Conservation (phyloP, 2,888 invertebrate genomes). For the Arge pagana region DNA sequence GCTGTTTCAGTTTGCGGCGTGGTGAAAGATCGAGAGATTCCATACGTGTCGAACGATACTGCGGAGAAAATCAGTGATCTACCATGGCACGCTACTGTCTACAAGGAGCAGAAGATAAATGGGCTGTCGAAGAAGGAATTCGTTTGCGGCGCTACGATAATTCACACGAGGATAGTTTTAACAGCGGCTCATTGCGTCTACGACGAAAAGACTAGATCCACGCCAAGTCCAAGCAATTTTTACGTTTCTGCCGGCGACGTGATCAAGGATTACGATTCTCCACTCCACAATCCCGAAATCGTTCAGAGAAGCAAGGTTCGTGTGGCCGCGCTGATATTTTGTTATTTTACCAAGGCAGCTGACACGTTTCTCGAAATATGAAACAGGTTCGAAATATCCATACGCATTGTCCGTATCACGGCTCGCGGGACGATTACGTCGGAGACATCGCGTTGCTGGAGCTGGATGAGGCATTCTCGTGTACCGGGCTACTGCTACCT, state of each 20-base stretch:
- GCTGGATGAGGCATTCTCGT: slow-evolving; percentile 37
- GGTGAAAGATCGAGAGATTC: slow-evolving; percentile 21
- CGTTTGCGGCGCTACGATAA: slow-evolving; percentile 54
- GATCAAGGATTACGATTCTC: slow-evolving; percentile 45
- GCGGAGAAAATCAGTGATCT: slow-evolving; percentile 45
- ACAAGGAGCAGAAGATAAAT: slow-evolving; percentile 28
- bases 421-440: slow-evolving; percentile 44
- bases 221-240: slow-evolving; percentile 34
- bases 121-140: slow-evolving; percentile 36
- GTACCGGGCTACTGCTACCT: slow-evolving; percentile 43
- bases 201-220: slow-evolving; percentile 36
- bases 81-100: slow-evolving; percentile 56
- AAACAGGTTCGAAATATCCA: slow-evolving; percentile 46
- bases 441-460: slow-evolving; percentile 49
- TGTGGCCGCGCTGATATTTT: no score
- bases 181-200: slow-evolving; percentile 59
- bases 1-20: slow-evolving; percentile 54
- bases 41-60: slow-evolving; percentile 46
- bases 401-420: slow-evolving; percentile 42
- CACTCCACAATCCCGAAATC: slow-evolving; percentile 31
- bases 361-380: no score
- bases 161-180: slow-evolving; percentile 48
- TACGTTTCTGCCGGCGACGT: slow-evolving; percentile 51
- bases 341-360: no score
- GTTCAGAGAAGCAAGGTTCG: slow-evolving; percentile 40